Percentiles rank a stretch among this genome's conserved stretches.
Evolutionary conservation across 2,888 invertebrate species (phyloP).

Genomic region (Agrotis exclamationis): DNA sequence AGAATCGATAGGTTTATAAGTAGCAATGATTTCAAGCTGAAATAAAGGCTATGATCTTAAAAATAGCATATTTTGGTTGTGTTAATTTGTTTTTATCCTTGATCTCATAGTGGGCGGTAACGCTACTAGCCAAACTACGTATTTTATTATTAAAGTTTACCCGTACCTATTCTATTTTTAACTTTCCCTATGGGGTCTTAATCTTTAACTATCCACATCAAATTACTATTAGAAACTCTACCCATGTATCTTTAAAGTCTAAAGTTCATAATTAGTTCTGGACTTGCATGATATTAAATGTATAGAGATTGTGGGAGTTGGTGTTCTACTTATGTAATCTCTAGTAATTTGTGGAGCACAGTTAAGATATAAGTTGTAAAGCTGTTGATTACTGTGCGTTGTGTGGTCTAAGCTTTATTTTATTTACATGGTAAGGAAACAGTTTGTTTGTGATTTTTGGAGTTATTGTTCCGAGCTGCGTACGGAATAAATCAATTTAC

Average conservation of each 20-base stretch:
- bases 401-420: neutral
- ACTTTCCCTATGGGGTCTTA: neutral
- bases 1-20: no score
- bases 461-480: no score
- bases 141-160: neutral
- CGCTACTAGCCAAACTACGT: no score
- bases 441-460: no score
- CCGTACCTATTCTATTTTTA: neutral
- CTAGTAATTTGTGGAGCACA: constrained; percentile 15
- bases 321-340: neutral
- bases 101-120: no score
- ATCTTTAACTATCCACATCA: constrained; percentile 9
- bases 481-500: no score
- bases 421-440: neutral
- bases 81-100: no score
- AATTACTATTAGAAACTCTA: constrained; percentile 31
- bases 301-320: constrained; percentile 31
- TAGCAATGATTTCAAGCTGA: no score
- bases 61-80: no score
- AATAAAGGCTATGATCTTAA: no score
- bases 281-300: constrained; percentile 46
- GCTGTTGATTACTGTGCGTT: neutral
- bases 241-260: constrained; percentile 47
- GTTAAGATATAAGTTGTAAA: constrained; percentile 11
- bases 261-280: constrained; percentile 57